Percentiles rank a stretch among this genome's conserved stretches.
These are phyloP conservation scores for Drosophila saltans DNA, from an alignment of 1,140 invertebrate species.

Conservation along the genomic window DNA sequence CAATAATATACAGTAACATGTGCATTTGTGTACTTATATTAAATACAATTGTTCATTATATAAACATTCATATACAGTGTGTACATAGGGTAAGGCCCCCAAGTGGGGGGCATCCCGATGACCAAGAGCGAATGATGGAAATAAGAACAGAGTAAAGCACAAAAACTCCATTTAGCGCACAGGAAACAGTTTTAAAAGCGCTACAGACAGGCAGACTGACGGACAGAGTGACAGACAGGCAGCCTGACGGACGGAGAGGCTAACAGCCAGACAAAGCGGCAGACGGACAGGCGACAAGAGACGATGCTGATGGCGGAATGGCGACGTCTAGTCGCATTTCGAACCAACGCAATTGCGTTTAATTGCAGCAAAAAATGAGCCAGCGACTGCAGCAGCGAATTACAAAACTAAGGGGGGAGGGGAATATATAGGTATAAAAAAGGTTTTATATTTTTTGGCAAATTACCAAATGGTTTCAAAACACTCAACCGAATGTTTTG, in stretches of 20 bases:
- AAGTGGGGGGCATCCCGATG: slow-evolving; percentile 24
- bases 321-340: slow-evolving; percentile 44
- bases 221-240: slow-evolving; percentile 21
- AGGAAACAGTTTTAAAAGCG: slow-evolving; percentile 79
- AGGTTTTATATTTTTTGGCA: slow-evolving; percentile 62
- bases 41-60: background rate
- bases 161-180: slow-evolving; percentile 79
- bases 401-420: slow-evolving; percentile 34
- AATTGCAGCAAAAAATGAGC: slow-evolving; percentile 55
- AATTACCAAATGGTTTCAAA: slow-evolving; percentile 66
- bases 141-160: slow-evolving; percentile 32
- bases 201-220: slow-evolving; percentile 28
- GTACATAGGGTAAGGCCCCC: slow-evolving; percentile 28
- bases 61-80: slow-evolving; percentile 51
- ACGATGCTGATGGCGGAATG: slow-evolving; percentile 47
- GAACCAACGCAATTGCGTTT: slow-evolving; percentile 73
- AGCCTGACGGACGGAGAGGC: background rate
- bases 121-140: slow-evolving; percentile 5
- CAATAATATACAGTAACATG: too few relatives aligned
- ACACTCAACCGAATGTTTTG: slow-evolving; percentile 57
- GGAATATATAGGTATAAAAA: slow-evolving; percentile 24
- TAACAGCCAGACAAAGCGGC: background rate
- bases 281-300: background rate
- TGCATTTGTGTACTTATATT: too few relatives aligned
- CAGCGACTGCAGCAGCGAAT: slow-evolving; percentile 62